Conservation (phyloP, 2,113 vertebrate genomes). For the Trichomycterus rosablanca region DNA sequence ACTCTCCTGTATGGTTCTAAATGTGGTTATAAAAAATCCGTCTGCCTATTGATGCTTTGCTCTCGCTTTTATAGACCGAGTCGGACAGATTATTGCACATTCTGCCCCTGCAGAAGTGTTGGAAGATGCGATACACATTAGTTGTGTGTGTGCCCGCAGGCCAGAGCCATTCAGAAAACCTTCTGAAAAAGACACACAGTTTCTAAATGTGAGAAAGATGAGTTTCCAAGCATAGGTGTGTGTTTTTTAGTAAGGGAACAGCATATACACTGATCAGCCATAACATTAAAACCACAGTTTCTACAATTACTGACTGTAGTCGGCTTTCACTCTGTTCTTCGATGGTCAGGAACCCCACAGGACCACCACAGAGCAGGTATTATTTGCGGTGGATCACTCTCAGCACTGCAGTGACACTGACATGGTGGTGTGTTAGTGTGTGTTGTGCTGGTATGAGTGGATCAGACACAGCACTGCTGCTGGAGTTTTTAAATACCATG, state of each 20-base stretch:
- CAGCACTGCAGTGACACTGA: too few relatives aligned
- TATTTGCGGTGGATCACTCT: too few relatives aligned
- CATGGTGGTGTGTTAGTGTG: too few relatives aligned
- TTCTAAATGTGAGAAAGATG: slow-evolving; percentile 16
- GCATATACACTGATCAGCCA: too few relatives aligned
- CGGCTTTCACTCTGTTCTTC: too few relatives aligned
- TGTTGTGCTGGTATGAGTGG: too few relatives aligned
- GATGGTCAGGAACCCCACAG: too few relatives aligned
- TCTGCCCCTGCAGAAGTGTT: background rate
- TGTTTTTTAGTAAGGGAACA: slow-evolving; percentile 30
- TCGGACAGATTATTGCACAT: slow-evolving; percentile 5
- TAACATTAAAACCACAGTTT: too few relatives aligned
- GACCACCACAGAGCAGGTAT: too few relatives aligned
- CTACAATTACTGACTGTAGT: too few relatives aligned
- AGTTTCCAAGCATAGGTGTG: slow-evolving; percentile 11
- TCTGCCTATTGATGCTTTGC: background rate
- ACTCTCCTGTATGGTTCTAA: slow-evolving; percentile 8
- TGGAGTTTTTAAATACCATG: too few relatives aligned
- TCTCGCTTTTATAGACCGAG: background rate
- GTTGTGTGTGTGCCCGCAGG: background rate
- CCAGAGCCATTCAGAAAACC: background rate
- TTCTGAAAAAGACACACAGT: slow-evolving; percentile 2
- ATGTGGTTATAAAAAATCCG: slow-evolving; percentile 5
- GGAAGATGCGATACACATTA: background rate
- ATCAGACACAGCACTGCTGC: too few relatives aligned